Evolutionary conservation across 2,888 invertebrate genomes (phyloP), one percentile per base, ranked within the genome.

Genomic region (Eristalis tenax): DNA sequence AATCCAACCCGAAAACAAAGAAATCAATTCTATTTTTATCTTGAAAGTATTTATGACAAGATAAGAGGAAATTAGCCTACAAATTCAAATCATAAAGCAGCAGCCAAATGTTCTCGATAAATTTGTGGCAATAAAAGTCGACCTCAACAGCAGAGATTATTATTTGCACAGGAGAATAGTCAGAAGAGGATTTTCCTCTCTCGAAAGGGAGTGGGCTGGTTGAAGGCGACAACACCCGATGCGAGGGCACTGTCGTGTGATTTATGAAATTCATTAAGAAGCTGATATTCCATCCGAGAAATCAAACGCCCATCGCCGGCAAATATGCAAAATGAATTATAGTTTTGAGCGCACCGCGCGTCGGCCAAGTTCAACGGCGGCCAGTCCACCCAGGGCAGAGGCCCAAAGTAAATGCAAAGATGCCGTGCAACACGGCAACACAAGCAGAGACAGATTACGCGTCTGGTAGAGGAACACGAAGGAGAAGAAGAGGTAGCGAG

Each of bases 331-430:
- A 66, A 75, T 86, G 75, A 82, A 83, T 78, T 86, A 86, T 83
- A 65, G 70, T 74, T 86, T 56, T 66, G 76, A 43, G 61, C 61
- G 57, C 57, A 66, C 59, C 83, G 75, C 35, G 50, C 28, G 63
- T 73, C 77, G 86, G 86, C 86, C 86, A 86, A 86, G 86, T 86
- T 86, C 86, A 86, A 82, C 82, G 75, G 70, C 78, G 86, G 86
- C 86, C 86, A 86, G 64, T 86, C 78, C 86, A 78, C 86, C 70
- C 86, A 81, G 26, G 3, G 28, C 5, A 4, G 63, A 76, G 65
- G 35, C 43, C 65, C 69, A 57, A 74, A 75, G 74, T 82, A 70
- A 86, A 82, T 61, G 69, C 22, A 63, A 26, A 50, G 18, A 50
- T 1, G 18, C 18, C n/a, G 63, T 57, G 15, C 61, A 56, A 1